Base-by-base conservation (phyloP, 2,888 invertebrate species). In the Aporophyla lueneburgensis region DNA sequence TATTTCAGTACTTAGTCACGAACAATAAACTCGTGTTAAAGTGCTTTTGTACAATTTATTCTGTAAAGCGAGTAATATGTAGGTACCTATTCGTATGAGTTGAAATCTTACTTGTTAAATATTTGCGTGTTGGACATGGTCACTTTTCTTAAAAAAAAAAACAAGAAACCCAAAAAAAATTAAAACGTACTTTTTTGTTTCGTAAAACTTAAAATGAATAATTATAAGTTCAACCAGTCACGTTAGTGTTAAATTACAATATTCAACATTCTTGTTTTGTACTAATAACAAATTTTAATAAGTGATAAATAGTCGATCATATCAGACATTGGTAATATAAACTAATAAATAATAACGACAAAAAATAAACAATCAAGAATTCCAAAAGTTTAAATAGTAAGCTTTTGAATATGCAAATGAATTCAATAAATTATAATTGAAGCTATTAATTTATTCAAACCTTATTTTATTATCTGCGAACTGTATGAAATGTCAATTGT, bases 391-490 rank as follows among this genome's bases (percentile, higher is more conserved):
- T 68, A 83, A 76, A 77, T 49, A 71, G 61, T 43, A 74, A 33
- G 21, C 27, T 73, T 81, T 77, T 33, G 78, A 84, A 88, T 86
- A 86, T 84, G 76, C 84, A 85, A 87, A 88, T 81, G 12, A 24
- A 71, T 76, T 73, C 80, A 70, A 87, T 87, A 87, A 87, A 86
- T 88, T 81, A 81, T 84, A 88, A 90, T 87, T 84, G 84, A 86
- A 87, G 81, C 85, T 84, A 88, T 93, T 96, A 96, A 96, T 96
- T 94, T 95, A 96, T 96, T 95, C 96, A 95, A 94, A 93, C 94
- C 94, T 93, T 91, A 93, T 94, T 96, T 96, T 96, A 96, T 96
- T 94, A 95, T 93, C 96, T 96, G 96, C 85, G 92, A 96, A 96
- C 91, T 93, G 90, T 90, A 90, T 90, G 89, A 91, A 90, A 91